phyloP scores from a whole-genome alignment of 2,888 invertebrate species.

The Coecobrya sp. region DNA sequence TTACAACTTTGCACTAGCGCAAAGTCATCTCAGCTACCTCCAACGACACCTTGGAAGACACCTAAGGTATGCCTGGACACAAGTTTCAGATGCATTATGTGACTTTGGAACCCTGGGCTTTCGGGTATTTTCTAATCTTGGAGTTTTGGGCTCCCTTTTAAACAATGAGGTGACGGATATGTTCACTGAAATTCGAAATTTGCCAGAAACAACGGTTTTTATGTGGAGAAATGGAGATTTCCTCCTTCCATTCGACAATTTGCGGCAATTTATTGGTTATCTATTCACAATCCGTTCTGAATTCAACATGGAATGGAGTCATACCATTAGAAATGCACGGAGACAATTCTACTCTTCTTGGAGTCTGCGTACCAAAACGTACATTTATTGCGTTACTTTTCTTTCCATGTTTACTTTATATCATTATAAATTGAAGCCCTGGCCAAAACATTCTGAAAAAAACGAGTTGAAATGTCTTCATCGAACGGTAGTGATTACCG shows the following conservation, averaged over 20 bases:
- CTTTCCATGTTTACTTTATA: conserved; percentile 51
- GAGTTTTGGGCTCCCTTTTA: not conserved
- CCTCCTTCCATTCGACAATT: not conserved
- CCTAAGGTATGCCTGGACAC: not conserved
- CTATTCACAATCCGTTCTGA: not conserved
- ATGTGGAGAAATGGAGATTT: conserved; percentile 46
- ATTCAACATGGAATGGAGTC: not conserved
- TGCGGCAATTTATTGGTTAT: not conserved
- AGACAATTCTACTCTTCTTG: not conserved
- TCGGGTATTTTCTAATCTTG: not conserved
- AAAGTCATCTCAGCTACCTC: not conserved
- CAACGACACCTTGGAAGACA: not conserved
- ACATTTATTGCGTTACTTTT: not conserved
- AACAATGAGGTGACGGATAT: conserved; percentile 6
- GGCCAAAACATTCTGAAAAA: conserved; percentile 51
- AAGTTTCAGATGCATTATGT: not conserved
- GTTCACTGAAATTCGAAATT: not conserved
- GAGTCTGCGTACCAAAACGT: conserved; percentile 18
- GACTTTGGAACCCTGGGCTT: not conserved
- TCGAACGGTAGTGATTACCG: conserved; percentile 58
- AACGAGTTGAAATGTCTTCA: conserved; percentile 42
- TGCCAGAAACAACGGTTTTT: not conserved
- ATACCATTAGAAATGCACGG: not conserved
- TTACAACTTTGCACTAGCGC: conserved; percentile 27
- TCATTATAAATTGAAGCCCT: conserved; percentile 22